Percentiles rank a stretch among this genome's conserved stretches.
Evolutionary conservation across 2,797 vertebrate genomes (phyloP).

Genomic region (Ispidina lecontei): DNA sequence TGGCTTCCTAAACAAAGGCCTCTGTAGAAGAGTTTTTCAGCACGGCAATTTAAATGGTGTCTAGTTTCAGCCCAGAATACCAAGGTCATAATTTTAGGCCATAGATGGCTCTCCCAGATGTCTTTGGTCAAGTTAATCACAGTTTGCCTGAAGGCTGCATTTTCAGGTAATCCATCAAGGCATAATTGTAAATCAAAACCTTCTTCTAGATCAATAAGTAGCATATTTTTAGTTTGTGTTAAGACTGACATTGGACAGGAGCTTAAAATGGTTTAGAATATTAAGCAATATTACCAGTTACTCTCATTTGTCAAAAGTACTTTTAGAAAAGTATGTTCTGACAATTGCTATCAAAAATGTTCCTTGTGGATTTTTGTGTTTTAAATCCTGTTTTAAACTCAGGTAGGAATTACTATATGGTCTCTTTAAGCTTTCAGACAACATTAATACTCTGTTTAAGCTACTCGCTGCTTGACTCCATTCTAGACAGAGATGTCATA

Average conservation of each 20-base stretch:
- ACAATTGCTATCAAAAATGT: neutral
- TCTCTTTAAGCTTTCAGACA: neutral
- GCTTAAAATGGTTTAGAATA: slow-evolving; percentile 18
- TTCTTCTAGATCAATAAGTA: slow-evolving; percentile 64
- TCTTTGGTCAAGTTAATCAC: slow-evolving; percentile 94
- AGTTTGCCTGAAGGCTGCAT: slow-evolving; percentile 85
- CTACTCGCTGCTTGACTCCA: neutral
- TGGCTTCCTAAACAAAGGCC: slow-evolving; percentile 79
- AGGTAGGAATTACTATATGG: neutral
- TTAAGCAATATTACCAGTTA: neutral
- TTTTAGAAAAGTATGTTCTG: neutral
- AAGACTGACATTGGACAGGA: slow-evolving; percentile 33
- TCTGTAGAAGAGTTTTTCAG: slow-evolving; percentile 78
- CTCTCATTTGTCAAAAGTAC: neutral
- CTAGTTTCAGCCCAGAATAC: slow-evolving; percentile 87
- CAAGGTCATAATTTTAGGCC: slow-evolving; percentile 86
- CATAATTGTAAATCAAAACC: slow-evolving; percentile 84
- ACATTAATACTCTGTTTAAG: neutral
- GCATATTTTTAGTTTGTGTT: slow-evolving; percentile 52
- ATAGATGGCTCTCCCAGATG: slow-evolving; percentile 89
- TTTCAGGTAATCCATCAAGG: slow-evolving; percentile 92
- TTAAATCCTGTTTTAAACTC: neutral
- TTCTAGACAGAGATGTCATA: neutral
- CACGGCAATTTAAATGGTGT: slow-evolving; percentile 80
- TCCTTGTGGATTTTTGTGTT: neutral